A percentile compares a stretch with the other conserved stretches of the same genome.
Evolutionary conservation across 2,797 vertebrate species (phyloP).

Genomic region (Spatula versicolor): DNA sequence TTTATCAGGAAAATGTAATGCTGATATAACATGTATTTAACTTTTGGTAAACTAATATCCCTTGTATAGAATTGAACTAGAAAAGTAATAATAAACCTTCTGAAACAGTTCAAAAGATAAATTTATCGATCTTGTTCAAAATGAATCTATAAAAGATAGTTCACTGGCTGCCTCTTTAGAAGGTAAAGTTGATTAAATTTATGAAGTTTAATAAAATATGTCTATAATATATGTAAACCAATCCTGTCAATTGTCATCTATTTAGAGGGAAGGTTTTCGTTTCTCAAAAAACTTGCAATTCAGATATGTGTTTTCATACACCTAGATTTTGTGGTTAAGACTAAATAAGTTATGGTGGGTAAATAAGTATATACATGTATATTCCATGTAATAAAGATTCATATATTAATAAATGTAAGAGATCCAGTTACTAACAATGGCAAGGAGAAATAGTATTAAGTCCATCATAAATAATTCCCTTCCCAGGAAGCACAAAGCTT

Average conservation of each 20-base stretch:
- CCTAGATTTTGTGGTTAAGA: not conserved
- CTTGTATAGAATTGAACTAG: not conserved
- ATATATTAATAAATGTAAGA: not conserved
- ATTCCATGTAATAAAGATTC: not conserved
- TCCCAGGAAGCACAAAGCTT: not conserved
- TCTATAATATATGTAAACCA: not conserved
- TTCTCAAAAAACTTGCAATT: not conserved
- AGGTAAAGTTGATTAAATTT: not conserved
- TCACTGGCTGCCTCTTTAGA: not conserved
- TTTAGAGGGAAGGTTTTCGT: not conserved
- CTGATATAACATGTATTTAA: not conserved
- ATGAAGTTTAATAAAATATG: not conserved
- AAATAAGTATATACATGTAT: not conserved
- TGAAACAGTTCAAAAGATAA: not conserved
- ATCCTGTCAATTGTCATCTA: not conserved
- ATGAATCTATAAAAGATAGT: slow-evolving; percentile 4
- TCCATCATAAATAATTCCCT: not conserved
- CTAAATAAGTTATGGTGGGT: not conserved
- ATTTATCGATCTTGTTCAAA: not conserved
- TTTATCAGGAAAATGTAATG: not conserved
- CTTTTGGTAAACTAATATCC: not conserved
- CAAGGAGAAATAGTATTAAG: not conserved
- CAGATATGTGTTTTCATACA: not conserved
- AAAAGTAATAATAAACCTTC: not conserved
- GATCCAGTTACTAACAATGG: not conserved